phyloP scores from a whole-genome alignment of 2,113 vertebrate genomes.

The Genyomyrus donnyi region DNA sequence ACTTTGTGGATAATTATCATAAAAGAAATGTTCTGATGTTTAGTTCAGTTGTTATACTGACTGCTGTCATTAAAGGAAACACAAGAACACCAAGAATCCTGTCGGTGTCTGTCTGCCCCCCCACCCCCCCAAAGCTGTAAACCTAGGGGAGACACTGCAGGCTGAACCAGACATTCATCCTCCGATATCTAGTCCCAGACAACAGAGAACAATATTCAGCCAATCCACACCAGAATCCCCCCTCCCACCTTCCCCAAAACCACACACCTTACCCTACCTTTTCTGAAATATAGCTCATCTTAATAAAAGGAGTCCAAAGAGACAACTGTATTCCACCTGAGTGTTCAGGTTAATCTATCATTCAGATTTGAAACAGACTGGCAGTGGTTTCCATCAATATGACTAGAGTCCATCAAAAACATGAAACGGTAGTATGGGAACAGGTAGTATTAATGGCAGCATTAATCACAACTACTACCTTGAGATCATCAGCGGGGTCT shows the following conservation, averaged over 20 bases:
- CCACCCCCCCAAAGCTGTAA: too few relatives aligned
- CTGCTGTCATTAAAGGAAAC: too few relatives aligned
- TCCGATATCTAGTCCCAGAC: background rate
- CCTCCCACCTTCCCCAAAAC: background rate
- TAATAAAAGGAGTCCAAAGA: background rate
- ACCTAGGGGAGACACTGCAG: background rate
- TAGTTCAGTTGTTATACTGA: too few relatives aligned
- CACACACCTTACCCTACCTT: background rate
- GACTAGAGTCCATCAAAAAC: background rate
- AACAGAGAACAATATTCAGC: background rate
- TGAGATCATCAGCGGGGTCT: background rate
- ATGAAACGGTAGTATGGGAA: background rate
- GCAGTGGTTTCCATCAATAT: background rate
- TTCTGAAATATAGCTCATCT: background rate
- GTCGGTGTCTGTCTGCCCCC: too few relatives aligned
- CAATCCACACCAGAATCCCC: background rate
- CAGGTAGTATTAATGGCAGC: background rate
- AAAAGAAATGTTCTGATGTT: too few relatives aligned
- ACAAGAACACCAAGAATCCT: too few relatives aligned
- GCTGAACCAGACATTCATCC: background rate
- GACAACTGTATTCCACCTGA: background rate
- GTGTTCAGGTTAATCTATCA: background rate
- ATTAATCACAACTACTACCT: background rate
- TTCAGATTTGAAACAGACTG: background rate
- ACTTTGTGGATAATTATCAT: too few relatives aligned